A percentile compares a stretch with the other conserved stretches of the same genome.
Evolutionary conservation across 2,797 vertebrate species (phyloP).

Genomic region (Sebastes umbrosus): DNA sequence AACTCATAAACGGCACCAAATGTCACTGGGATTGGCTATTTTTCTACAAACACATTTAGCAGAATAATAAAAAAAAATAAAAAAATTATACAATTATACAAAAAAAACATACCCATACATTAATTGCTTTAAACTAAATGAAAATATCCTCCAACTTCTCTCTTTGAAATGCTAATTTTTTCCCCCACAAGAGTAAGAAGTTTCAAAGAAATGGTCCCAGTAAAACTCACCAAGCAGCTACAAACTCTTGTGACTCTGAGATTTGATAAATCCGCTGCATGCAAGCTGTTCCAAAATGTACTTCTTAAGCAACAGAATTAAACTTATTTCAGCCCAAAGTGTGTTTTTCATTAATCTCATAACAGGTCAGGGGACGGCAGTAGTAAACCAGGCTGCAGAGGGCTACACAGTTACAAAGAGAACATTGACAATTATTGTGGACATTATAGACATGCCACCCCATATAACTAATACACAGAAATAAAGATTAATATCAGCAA

Average conservation of each 20-base stretch:
- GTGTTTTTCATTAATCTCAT: constrained; percentile 11
- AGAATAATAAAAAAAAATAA: neutral
- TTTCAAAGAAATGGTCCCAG: neutral
- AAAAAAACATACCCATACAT: neutral
- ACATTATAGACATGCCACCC: constrained; percentile 28
- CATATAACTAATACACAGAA: constrained; percentile 37
- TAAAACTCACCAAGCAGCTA: neutral
- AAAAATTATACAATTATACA: neutral
- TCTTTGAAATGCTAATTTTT: constrained; percentile 1
- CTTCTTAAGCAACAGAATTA: neutral
- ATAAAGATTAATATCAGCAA: constrained; percentile 13
- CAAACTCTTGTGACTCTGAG: constrained; percentile 21
- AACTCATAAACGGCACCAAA: neutral
- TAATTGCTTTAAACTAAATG: neutral
- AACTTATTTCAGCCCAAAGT: constrained; percentile 2
- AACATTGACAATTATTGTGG: constrained; percentile 14
- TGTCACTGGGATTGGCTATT: neutral
- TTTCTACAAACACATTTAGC: neutral
- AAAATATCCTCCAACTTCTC: neutral
- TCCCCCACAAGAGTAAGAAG: neutral
- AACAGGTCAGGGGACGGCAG: constrained; percentile 12
- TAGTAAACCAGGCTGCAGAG: constrained; percentile 2
- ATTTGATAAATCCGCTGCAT: neutral
- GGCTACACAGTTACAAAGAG: constrained; percentile 7
- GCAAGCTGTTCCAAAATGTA: constrained; percentile 2